A percentile compares a stretch with the other conserved stretches of the same genome.
Conservation (phyloP, 2,888 invertebrate species). For the Drosophila monieri region DNA sequence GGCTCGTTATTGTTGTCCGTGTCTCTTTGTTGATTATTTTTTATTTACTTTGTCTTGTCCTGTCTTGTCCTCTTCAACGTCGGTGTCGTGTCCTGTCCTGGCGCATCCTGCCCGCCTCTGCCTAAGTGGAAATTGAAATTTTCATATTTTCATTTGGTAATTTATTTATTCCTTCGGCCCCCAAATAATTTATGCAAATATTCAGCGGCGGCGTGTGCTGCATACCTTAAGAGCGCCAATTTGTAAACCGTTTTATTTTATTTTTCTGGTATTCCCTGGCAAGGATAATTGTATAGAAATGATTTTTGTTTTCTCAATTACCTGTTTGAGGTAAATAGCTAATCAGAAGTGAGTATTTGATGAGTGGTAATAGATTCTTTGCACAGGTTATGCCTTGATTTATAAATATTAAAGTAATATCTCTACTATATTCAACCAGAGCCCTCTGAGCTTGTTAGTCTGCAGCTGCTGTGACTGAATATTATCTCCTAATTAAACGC, state of each 20-base stretch:
- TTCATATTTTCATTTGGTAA: constrained; percentile 73
- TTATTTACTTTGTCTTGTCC: constrained; percentile 71
- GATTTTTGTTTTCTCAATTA: background rate
- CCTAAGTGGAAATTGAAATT: constrained; percentile 74
- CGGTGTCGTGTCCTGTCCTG: constrained; percentile 15
- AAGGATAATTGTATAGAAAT: background rate
- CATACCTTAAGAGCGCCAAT: constrained; percentile 61
- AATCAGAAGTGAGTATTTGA: background rate
- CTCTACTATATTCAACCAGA: background rate
- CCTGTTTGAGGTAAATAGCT: background rate
- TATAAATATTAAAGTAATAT: too few relatives aligned
- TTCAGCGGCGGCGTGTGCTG: constrained; percentile 56
- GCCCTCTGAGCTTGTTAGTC: background rate
- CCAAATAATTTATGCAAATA: constrained; percentile 75
- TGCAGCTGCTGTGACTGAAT: constrained; percentile 19
- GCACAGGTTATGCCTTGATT: too few relatives aligned
- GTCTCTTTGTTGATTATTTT: constrained; percentile 66
- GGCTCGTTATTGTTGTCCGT: constrained; percentile 54
- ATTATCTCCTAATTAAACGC: constrained; percentile 64
- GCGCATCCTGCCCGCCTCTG: constrained; percentile 18
- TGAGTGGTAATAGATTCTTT: background rate
- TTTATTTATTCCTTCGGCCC: constrained; percentile 57
- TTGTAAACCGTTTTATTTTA: constrained; percentile 27
- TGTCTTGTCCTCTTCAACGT: constrained; percentile 20
- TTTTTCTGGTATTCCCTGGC: background rate